A percentile compares a stretch with the other conserved stretches of the same genome.
Evolutionary conservation across 2,113 vertebrate species (phyloP).

Genomic region (Lota lota): DNA sequence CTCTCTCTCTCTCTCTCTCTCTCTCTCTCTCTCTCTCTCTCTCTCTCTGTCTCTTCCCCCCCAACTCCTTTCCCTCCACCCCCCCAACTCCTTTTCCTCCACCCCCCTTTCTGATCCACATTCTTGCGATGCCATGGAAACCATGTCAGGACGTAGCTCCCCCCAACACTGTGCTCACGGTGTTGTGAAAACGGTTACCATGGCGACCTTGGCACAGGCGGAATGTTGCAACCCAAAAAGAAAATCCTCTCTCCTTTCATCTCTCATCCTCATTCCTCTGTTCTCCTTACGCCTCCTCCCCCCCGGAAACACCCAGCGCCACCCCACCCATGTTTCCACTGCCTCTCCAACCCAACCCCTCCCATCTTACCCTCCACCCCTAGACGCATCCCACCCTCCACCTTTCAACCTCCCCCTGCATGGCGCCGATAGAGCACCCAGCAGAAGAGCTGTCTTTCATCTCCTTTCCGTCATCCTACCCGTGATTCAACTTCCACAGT

Average conservation of each 20-base stretch:
- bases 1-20: conserved; percentile 42
- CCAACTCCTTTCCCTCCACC: neutral
- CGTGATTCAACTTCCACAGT: no score
- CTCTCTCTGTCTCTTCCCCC: conserved; percentile 59
- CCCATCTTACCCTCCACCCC: no score
- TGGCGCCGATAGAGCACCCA: no score
- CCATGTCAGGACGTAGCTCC: conserved; percentile 69
- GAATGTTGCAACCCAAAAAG: conserved; percentile 39
- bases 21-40: conserved; percentile 59
- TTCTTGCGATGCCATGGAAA: conserved; percentile 65
- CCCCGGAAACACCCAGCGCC: neutral
- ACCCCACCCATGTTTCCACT: neutral
- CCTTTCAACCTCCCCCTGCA: no score
- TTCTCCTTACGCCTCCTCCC: conserved; percentile 14
- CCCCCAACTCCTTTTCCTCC: conserved; percentile 11
- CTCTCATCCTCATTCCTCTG: conserved; percentile 12
- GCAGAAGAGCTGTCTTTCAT: no score
- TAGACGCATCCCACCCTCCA: no score
- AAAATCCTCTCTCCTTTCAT: conserved; percentile 19
- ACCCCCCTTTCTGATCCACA: conserved; percentile 11
- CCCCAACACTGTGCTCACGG: conserved; percentile 16
- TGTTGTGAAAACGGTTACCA: conserved; percentile 69
- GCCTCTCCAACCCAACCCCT: neutral
- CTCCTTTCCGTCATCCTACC: no score
- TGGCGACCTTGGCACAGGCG: conserved; percentile 60